These are phyloP conservation scores for Nyctalus aviator DNA, from an alignment of 2,797 vertebrate species.

Conservation along the genomic window DNA sequence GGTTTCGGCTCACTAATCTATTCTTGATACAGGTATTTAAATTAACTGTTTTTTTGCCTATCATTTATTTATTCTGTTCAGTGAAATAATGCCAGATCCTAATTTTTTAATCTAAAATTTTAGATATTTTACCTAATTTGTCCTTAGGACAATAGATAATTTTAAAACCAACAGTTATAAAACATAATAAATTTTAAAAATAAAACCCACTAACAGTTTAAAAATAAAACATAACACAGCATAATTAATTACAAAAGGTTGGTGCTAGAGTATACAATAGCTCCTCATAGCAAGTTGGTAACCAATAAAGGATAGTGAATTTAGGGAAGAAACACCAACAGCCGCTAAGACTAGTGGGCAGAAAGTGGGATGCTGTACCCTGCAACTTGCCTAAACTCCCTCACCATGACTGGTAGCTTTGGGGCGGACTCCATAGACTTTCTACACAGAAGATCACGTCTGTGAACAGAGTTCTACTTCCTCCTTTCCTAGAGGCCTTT, in stretches of 20 bases:
- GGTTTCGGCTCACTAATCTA: background rate
- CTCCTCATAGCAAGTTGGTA: background rate
- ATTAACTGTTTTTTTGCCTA: background rate
- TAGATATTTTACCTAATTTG: background rate
- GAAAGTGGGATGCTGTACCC: background rate
- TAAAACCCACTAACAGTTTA: background rate
- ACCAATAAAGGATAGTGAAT: background rate
- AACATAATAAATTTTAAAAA: background rate
- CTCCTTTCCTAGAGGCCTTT: background rate
- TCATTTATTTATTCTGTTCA: background rate
- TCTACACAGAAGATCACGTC: background rate
- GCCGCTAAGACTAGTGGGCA: background rate
- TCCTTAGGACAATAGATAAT: background rate
- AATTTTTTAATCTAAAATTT: constrained; percentile 48
- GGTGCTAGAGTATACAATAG: background rate
- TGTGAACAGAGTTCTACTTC: background rate
- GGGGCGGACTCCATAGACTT: background rate
- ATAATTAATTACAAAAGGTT: background rate
- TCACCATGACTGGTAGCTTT: background rate
- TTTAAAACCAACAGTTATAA: too few species aligned
- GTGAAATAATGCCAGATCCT: background rate
- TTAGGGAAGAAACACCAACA: background rate
- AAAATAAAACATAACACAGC: background rate
- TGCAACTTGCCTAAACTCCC: background rate
- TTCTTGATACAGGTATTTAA: background rate